Evolutionary conservation across 2,888 invertebrate genomes (phyloP).

Genomic region (Parnassius glacialis): DNA sequence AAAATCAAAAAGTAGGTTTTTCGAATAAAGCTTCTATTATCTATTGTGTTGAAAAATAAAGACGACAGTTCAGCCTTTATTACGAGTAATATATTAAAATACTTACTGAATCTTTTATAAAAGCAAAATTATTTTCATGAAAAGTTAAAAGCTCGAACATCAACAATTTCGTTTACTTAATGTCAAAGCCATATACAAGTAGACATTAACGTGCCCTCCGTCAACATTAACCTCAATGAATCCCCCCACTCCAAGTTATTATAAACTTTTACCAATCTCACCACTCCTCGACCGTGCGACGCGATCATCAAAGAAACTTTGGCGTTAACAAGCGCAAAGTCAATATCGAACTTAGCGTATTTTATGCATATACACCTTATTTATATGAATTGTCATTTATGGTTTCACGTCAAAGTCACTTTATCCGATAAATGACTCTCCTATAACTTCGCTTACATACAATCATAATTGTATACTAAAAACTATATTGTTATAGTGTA

Average conservation of each 20-base stretch:
- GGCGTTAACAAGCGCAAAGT: slow-evolving; percentile 33
- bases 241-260: slow-evolving; percentile 29
- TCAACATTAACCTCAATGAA: slow-evolving; percentile 27
- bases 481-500: too few relatives aligned
- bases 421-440: too few relatives aligned
- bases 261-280: slow-evolving; percentile 36
- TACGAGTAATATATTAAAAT: not conserved
- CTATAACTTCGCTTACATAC: too few relatives aligned
- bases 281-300: slow-evolving; percentile 29
- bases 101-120: not conserved
- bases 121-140: not conserved
- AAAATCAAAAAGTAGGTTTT: too few relatives aligned
- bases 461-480: too few relatives aligned
- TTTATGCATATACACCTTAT: not conserved
- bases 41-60: too few relatives aligned
- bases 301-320: slow-evolving; percentile 38
- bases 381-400: too few relatives aligned
- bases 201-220: slow-evolving; percentile 16
- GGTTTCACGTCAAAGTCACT: too few relatives aligned
- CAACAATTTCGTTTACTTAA: slow-evolving; percentile 18
- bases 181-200: slow-evolving; percentile 12
- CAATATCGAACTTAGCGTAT: slow-evolving; percentile 29
- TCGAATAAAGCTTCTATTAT: too few relatives aligned
- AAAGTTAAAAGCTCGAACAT: not conserved
- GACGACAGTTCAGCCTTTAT: too few relatives aligned